Evolutionary conservation across 1,140 invertebrate species (phyloP).

Genomic region (Protaetia brevitarsis): DNA sequence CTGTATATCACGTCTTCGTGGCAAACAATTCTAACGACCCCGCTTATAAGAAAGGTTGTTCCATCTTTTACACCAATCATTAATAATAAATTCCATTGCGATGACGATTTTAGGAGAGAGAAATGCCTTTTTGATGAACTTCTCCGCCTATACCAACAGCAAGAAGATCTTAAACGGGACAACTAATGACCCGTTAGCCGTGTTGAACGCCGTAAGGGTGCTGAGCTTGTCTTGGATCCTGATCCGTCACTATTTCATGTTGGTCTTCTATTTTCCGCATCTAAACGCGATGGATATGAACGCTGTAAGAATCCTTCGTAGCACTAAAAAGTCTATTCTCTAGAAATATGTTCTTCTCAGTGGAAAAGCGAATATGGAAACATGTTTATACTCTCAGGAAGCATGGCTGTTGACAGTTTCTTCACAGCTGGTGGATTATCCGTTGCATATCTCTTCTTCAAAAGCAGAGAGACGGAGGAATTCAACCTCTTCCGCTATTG

Average conservation of each 20-base stretch:
- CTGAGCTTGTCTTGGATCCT: slow-evolving; percentile 69
- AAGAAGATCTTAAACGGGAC: slow-evolving; percentile 41
- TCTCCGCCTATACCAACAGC: slow-evolving; percentile 47
- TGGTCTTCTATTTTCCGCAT: slow-evolving; percentile 28
- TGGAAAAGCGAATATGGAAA: slow-evolving; percentile 40
- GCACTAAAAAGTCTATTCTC: slow-evolving; percentile 17
- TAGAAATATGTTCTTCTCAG: slow-evolving; percentile 37
- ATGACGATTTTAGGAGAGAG: background rate
- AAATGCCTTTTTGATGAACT: slow-evolving; percentile 34
- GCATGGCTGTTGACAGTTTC: slow-evolving; percentile 58
- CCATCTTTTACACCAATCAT: background rate
- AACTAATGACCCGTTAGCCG: slow-evolving; percentile 44
- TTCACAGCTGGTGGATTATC: slow-evolving; percentile 57
- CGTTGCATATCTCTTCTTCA: slow-evolving; percentile 54
- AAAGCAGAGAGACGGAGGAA: slow-evolving; percentile 38
- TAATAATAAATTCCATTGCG: slow-evolving; percentile 20
- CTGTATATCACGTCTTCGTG: background rate
- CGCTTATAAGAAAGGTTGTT: no score
- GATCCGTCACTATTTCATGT: slow-evolving; percentile 54
- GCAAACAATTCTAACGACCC: no score
- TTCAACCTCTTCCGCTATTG: slow-evolving; percentile 1
- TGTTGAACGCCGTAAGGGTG: slow-evolving; percentile 57
- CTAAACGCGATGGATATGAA: slow-evolving; percentile 30
- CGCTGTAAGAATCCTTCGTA: slow-evolving; percentile 21
- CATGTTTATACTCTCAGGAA: slow-evolving; percentile 46